A percentile compares a stretch with the other conserved stretches of the same genome.
These are phyloP conservation scores for Peromyscus nudipes DNA, from an alignment of 2,797 vertebrate genomes.

Conservation along the genomic window DNA sequence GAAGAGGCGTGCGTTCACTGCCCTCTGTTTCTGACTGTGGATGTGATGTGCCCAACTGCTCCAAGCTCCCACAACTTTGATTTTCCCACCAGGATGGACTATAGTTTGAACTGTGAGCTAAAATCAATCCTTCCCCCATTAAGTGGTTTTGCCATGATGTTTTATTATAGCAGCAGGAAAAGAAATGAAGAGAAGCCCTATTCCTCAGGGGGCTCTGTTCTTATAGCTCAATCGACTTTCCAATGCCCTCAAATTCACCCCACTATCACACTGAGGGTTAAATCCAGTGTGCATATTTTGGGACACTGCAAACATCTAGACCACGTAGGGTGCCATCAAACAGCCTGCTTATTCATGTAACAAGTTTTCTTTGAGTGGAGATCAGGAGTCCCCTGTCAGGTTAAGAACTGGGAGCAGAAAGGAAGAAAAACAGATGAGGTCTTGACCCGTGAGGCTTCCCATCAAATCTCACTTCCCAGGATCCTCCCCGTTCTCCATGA, in stretches of 20 bases:
- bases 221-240: neutral
- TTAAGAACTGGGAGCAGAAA: too few relatives aligned
- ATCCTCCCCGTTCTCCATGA: neutral
- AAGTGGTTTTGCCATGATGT: neutral
- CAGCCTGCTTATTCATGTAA: neutral
- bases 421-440: too few relatives aligned
- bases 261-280: neutral
- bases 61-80: neutral
- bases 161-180: neutral
- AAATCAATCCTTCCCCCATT: neutral
- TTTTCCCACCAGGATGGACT: neutral
- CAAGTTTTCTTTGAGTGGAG: too few relatives aligned
- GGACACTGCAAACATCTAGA: neutral
- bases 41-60: neutral
- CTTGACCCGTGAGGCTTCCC: fast-evolving
- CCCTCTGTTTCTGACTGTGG: neutral
- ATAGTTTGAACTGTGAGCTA: neutral
- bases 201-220: too few relatives aligned
- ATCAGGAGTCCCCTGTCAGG: fast-evolving
- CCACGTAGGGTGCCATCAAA: fast-evolving
- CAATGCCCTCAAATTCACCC: neutral
- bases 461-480: neutral
- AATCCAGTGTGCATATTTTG: neutral
- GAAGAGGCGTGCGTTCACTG: fast-evolving
- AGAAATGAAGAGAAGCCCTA: neutral